Conservation (phyloP, 2,797 vertebrate species). For the Okamejei kenojei region DNA sequence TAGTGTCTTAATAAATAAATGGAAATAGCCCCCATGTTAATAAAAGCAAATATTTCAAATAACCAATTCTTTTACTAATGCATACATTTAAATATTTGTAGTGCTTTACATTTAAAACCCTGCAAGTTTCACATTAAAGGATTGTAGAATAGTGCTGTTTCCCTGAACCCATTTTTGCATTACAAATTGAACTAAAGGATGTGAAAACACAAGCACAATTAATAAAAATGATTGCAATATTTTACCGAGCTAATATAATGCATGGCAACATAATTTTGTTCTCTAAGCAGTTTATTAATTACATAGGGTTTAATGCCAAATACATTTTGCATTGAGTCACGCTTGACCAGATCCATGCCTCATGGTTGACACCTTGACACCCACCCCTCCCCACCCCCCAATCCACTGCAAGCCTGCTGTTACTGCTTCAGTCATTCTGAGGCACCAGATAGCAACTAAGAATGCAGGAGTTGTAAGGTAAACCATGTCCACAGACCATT, state of each 20-base stretch:
- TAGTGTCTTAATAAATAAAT: neutral
- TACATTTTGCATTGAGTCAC: neutral
- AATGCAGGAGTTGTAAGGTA: too few species aligned
- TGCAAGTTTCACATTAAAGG: neutral
- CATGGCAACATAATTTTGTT: neutral
- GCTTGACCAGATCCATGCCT: too few species aligned
- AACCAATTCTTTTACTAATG: neutral
- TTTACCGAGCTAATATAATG: neutral
- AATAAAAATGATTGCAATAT: neutral
- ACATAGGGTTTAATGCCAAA: constrained; percentile 20
- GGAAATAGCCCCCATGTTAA: neutral
- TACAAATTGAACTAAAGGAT: neutral
- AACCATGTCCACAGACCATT: too few species aligned
- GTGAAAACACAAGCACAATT: neutral
- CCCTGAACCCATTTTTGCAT: neutral
- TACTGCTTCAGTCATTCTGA: too few species aligned
- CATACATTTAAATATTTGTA: too few species aligned
- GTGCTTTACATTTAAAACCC: neutral
- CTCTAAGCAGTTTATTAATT: constrained; percentile 10
- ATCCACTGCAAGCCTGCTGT: too few species aligned
- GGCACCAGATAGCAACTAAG: too few species aligned
- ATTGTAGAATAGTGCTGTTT: neutral
- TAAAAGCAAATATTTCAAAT: neutral
- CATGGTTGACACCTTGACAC: too few species aligned
- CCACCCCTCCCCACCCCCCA: too few species aligned